Evolutionary conservation across 2,113 vertebrate species (phyloP).

Genomic region (Neodontobutis hainanensis): DNA sequence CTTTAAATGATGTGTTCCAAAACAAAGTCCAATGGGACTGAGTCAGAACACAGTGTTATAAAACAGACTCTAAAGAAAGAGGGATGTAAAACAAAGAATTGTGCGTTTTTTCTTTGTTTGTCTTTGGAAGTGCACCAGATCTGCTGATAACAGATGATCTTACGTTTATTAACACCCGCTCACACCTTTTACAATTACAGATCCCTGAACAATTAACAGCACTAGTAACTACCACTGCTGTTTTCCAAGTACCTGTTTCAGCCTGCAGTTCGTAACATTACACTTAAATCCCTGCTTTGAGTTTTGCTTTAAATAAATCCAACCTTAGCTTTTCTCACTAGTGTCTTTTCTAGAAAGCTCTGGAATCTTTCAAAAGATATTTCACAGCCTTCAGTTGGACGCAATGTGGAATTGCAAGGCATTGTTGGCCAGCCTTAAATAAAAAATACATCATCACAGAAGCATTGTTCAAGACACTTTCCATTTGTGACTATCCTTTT

Average conservation of each 20-base stretch:
- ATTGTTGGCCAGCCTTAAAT: constrained; percentile 24
- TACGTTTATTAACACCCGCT: constrained; percentile 40
- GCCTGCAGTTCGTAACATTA: constrained; percentile 15
- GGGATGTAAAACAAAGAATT: not conserved
- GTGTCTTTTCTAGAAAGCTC: too few relatives aligned
- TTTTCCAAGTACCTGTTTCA: constrained; percentile 46
- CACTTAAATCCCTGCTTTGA: constrained; percentile 10
- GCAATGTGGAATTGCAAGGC: constrained; percentile 22
- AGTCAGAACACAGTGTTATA: not conserved
- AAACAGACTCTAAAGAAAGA: not conserved
- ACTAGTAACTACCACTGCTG: constrained; percentile 60
- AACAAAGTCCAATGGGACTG: too few relatives aligned
- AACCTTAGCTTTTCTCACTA: not conserved
- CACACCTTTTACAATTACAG: constrained; percentile 65
- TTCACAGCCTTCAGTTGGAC: too few relatives aligned
- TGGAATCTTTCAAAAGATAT: too few relatives aligned
- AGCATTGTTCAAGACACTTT: constrained; percentile 30
- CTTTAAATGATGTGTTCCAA: too few relatives aligned
- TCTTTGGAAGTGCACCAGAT: constrained; percentile 27
- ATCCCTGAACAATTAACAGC: constrained; percentile 72
- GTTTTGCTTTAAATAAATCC: constrained; percentile 32
- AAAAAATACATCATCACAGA: constrained; percentile 15
- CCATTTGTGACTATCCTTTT: constrained; percentile 24
- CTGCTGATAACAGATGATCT: constrained; percentile 58
- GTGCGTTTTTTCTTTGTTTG: constrained; percentile 24